These are phyloP conservation scores for Salpingus planirostris DNA, from an alignment of 2,888 invertebrate genomes.

Conservation along the genomic window DNA sequence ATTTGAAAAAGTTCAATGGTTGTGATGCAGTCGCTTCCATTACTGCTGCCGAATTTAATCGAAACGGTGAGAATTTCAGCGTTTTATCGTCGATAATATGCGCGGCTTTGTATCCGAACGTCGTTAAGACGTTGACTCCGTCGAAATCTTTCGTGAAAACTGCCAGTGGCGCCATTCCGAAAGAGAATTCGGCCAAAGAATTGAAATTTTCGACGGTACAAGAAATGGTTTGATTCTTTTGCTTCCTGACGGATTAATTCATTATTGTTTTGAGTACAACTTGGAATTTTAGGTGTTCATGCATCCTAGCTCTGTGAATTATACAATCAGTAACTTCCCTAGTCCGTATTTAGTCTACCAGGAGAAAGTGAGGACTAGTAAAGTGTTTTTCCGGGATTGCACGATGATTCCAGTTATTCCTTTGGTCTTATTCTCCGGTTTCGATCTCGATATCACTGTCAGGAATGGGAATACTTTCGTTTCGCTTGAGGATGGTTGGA, in stretches of 20 bases:
- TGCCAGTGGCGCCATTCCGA: conserved; percentile 64
- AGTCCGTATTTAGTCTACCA: conserved; percentile 75
- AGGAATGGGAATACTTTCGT: conserved; percentile 66
- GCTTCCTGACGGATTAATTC: too few species aligned
- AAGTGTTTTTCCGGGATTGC: conserved; percentile 70
- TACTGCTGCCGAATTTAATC: conserved; percentile 47
- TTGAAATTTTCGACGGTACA: conserved; percentile 64
- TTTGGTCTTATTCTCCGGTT: conserved; percentile 65
- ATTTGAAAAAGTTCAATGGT: conserved; percentile 45
- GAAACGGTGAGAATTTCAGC: conserved; percentile 64
- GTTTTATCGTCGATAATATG: conserved; percentile 77
- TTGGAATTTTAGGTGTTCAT: conserved; percentile 41
- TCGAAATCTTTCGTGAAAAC: conserved; percentile 68
- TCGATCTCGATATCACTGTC: conserved; percentile 61
- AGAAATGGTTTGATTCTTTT: conserved; percentile 58
- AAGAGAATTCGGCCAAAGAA: conserved; percentile 61
- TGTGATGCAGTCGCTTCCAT: conserved; percentile 52
- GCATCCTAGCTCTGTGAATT: conserved; percentile 72
- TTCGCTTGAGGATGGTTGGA: conserved; percentile 73
- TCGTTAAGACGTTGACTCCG: conserved; percentile 75
- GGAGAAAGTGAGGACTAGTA: conserved; percentile 73
- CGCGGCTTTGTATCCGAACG: conserved; percentile 88
- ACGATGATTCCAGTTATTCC: conserved; percentile 72
- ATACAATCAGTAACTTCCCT: conserved; percentile 52
- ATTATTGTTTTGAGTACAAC: conserved; percentile 1